Evolutionary conservation across 2,888 invertebrate genomes (phyloP), one percentile per base, ranked within the genome.

Genomic region (Pachycephus smyrnensis): DNA sequence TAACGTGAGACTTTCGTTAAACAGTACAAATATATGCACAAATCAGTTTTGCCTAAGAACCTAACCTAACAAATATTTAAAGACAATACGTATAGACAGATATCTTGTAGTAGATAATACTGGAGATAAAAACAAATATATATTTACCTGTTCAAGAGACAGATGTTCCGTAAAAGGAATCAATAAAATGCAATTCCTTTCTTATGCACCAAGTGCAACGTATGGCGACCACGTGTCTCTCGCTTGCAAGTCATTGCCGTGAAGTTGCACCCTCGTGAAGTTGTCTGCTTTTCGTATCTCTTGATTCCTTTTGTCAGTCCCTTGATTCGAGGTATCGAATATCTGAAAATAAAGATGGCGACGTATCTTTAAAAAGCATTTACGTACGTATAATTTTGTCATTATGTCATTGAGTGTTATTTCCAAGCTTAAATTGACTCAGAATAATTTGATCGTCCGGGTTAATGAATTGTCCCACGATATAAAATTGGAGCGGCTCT

Each of bases 111-210:
- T 23, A 2, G 55, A 55, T 55, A 55, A 55, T 9, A 55, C 9
- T 55, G 0, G 23, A 55, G 15, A 23, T 55, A 55, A 55, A 23
- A 2, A 4, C 35, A 35, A 2, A 9, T 9, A 35, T 35, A 35
- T 35, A 35, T 35, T 35, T 35, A 35, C 35, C 35, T 55, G 23
- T 55, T 55, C 23, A 2, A 23, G 23, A 23, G 23, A 23, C 55
- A 55, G 55, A 55, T 55, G 55, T 55, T 55, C 23, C 55, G 55
- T 55, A 86, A 81, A 81, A 77, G 84, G 80, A 81, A 80, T 76
- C 79, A 85, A 88, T 88, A 78, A 88, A 84, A 86, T 84, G 83
- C 85, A 86, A 86, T 84, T 85, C 86, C 84, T 87, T 88, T 84
- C 88, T 87, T 86, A n/a, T 87, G 86, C 83, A 88, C 88, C 87